Conservation (phyloP, 2,888 invertebrate genomes). For the Drosophila merina region DNA sequence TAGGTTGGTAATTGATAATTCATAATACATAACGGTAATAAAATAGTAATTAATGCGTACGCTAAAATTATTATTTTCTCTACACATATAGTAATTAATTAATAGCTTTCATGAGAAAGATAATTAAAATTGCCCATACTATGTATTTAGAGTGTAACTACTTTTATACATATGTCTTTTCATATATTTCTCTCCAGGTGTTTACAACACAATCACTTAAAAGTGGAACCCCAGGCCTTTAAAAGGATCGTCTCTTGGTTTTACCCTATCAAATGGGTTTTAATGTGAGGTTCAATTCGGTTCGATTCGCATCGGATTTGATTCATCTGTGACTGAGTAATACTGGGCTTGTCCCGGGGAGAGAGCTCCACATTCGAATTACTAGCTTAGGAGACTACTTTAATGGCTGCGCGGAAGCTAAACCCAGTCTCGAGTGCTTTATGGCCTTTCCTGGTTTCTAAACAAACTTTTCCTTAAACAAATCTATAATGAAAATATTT, state of each 20-base stretch:
- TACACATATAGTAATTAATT: conserved; percentile 18
- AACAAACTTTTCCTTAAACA: conserved; percentile 25
- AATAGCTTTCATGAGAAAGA: conserved; percentile 18
- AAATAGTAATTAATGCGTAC: conserved; percentile 52
- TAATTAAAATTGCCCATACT: conserved; percentile 43
- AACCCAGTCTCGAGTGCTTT: conserved; percentile 25
- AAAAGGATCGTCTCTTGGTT: conserved; percentile 43
- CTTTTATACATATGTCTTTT: conserved; percentile 68
- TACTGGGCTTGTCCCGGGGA: conserved; percentile 55
- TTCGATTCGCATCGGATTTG: conserved; percentile 7
- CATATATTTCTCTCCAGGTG: conserved; percentile 72
- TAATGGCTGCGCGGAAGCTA: conserved; percentile 55
- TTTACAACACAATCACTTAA: conserved; percentile 77
- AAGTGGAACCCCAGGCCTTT: conserved; percentile 70
- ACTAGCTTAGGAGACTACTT: conserved; percentile 50
- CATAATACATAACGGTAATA: conserved; percentile 71
- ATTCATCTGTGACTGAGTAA: conserved; percentile 43
- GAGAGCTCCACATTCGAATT: conserved; percentile 57
- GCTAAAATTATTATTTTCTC: conserved; percentile 47
- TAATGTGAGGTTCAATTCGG: conserved; percentile 28
- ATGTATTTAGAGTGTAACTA: conserved; percentile 58
- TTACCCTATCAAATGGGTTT: conserved; percentile 15
- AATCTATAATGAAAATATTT: conserved; percentile 24
- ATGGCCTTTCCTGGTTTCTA: conserved; percentile 28
- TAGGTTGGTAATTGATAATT: conserved; percentile 63